Evolutionary conservation across 2,888 invertebrate genomes (phyloP), one percentile per base, ranked within the genome.

Genomic region (Cheilosia scutellata): DNA sequence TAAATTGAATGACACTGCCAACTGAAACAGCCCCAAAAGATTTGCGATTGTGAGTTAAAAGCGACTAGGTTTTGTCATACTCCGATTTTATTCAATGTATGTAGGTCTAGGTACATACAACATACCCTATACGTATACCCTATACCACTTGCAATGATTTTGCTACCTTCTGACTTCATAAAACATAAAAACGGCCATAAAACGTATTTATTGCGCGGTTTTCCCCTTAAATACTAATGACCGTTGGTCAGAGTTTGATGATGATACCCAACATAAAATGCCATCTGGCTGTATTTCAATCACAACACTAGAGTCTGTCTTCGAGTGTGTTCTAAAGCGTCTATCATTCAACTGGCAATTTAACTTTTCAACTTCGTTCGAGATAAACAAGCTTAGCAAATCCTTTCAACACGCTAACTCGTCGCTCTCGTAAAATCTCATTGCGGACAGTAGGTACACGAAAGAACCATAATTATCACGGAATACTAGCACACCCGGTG

Each of bases 201-300:
- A 68, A n/a, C 25, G 31, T 57, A 31, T 57, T 68, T 13, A 68
- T 68, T 68, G 44, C 13, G 31, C 7, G 42, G 29, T 16, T 42
- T 68, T 68, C 16, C 20, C 20, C n/a, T 53, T 11, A 60, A 60
- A 42, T 47, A 27, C 11, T 63, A 16, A 63, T 33, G 16, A 63
- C 31, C 31, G 13, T 40, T 40, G 55, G 58, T 3, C 58, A 58
- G 55, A 16, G 40, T 53, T 51, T 51, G 65, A 63, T 16, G n/a
- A n/a, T 53, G n/a, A 47, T 47, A 47, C 7, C 47, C 16, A 51
- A 51, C 51, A 51, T 51, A 27, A 51, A 51, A 27, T 16, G 31
- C 27, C 51, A 66, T 66, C 29, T 40, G 13, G 31, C 13, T 53
- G 6, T 40, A 53, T 16, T 40, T 40, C 9, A 66, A 20, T 33